Evolutionary conservation across 2,113 vertebrate genomes (phyloP).

Genomic region (Pangasianodon gigas): DNA sequence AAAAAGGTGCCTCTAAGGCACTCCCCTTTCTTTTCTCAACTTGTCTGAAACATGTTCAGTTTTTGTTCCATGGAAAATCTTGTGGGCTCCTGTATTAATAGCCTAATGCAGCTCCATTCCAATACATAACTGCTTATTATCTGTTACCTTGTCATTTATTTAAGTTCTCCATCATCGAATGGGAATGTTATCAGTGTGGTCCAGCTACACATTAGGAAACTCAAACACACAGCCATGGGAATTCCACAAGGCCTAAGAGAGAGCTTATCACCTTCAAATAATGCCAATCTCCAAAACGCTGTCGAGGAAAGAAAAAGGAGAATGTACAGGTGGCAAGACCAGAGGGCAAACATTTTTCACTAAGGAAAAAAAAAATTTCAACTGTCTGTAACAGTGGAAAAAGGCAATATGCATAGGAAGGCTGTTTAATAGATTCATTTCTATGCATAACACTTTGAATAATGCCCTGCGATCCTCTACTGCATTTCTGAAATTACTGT

Average conservation of each 20-base stretch:
- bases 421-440: neutral
- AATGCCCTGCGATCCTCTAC: neutral
- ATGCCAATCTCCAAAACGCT: neutral
- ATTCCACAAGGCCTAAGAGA: neutral
- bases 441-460: neutral
- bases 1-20: neutral
- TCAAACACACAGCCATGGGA: conserved; percentile 35
- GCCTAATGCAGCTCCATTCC: neutral
- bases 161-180: conserved; percentile 22
- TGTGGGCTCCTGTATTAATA: neutral
- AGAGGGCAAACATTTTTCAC: neutral
- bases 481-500: neutral
- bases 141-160: conserved; percentile 6
- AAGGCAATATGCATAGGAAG: neutral
- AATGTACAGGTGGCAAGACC: neutral
- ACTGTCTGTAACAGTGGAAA: neutral
- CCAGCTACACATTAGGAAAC: conserved; percentile 39
- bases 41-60: neutral
- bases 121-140: conserved; percentile 20
- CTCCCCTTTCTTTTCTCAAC: neutral
- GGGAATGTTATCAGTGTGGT: conserved; percentile 37
- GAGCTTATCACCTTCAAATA: conserved; percentile 31
- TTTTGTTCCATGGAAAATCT: conserved; percentile 28
- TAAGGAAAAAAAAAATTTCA: neutral
- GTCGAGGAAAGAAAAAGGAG: neutral